These are phyloP conservation scores for Solea solea DNA, from an alignment of 2,113 vertebrate species.

Conservation along the genomic window DNA sequence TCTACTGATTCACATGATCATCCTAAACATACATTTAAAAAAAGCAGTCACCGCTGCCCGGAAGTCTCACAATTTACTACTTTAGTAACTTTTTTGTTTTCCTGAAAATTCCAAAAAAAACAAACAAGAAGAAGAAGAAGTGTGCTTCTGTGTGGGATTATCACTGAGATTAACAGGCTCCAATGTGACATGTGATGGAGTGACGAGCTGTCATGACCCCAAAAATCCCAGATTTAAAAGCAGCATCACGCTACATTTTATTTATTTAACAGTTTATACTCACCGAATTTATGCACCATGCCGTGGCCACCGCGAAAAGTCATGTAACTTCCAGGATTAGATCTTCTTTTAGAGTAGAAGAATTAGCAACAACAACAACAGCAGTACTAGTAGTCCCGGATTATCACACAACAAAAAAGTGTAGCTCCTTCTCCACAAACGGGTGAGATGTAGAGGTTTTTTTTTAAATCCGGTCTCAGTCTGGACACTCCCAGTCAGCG, in stretches of 20 bases:
- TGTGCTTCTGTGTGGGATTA: slow-evolving; percentile 15
- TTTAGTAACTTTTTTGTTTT: slow-evolving; percentile 16
- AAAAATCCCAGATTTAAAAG: too few species aligned
- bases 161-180: background rate
- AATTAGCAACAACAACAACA: background rate
- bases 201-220: slow-evolving; percentile 12
- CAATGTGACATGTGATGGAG: background rate
- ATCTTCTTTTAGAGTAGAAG: background rate
- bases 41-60: too few species aligned
- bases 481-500: slow-evolving; percentile 23
- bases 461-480: slow-evolving; percentile 31
- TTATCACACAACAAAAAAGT: background rate
- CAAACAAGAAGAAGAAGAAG: slow-evolving; percentile 2
- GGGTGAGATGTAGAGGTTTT: background rate
- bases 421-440: slow-evolving; percentile 20
- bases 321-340: slow-evolving; percentile 17
- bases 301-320: slow-evolving; percentile 38
- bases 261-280: slow-evolving; percentile 51
- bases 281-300: slow-evolving; percentile 84
- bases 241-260: too few species aligned
- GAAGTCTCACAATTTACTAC: too few species aligned
- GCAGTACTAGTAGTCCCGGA: slow-evolving; percentile 4
- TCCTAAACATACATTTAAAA: too few species aligned
- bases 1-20: too few species aligned
- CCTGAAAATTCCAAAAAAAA: slow-evolving; percentile 20